A percentile compares a stretch with the other conserved stretches of the same genome.
phyloP scores from a whole-genome alignment of 2,888 invertebrate species.

The Lepidochrysops patricia region DNA sequence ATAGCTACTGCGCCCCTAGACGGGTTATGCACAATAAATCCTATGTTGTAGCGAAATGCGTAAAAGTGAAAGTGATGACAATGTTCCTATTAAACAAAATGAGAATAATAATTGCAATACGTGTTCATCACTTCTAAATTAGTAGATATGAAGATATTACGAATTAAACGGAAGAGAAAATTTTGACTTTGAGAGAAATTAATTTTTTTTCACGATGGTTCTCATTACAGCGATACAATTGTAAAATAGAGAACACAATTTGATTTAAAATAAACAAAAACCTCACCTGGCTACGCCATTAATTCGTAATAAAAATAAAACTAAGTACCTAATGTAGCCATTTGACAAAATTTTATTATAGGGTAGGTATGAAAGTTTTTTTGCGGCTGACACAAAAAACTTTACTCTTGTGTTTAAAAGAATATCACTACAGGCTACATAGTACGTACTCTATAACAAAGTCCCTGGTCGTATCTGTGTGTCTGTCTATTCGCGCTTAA shows the following conservation, averaged over 20 bases:
- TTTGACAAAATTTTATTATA: background rate
- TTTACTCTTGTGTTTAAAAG: too few relatives aligned
- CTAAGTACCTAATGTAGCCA: conserved; percentile 32
- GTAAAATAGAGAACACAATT: conserved; percentile 66
- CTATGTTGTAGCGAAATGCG: conserved; percentile 59
- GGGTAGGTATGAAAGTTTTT: too few relatives aligned
- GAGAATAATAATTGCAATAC: conserved; percentile 72
- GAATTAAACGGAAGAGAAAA: conserved; percentile 65
- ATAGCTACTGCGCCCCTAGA: conserved; percentile 56
- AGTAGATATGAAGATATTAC: conserved; percentile 45
- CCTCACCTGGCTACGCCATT: conserved; percentile 75
- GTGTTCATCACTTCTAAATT: conserved; percentile 71
- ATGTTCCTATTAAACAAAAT: conserved; percentile 71
- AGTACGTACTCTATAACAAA: too few relatives aligned
- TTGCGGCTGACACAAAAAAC: too few relatives aligned
- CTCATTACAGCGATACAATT: conserved; percentile 71
- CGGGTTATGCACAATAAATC: conserved; percentile 48
- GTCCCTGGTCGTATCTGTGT: too few relatives aligned
- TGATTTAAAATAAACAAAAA: conserved; percentile 69
- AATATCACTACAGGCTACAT: too few relatives aligned
- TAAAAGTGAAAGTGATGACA: conserved; percentile 74
- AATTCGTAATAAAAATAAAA: conserved; percentile 74
- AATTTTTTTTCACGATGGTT: conserved; percentile 66
- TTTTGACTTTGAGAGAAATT: conserved; percentile 65
- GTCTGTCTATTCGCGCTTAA: too few relatives aligned